phyloP scores from a whole-genome alignment of 2,113 vertebrate species.

The Anser cygnoides region DNA sequence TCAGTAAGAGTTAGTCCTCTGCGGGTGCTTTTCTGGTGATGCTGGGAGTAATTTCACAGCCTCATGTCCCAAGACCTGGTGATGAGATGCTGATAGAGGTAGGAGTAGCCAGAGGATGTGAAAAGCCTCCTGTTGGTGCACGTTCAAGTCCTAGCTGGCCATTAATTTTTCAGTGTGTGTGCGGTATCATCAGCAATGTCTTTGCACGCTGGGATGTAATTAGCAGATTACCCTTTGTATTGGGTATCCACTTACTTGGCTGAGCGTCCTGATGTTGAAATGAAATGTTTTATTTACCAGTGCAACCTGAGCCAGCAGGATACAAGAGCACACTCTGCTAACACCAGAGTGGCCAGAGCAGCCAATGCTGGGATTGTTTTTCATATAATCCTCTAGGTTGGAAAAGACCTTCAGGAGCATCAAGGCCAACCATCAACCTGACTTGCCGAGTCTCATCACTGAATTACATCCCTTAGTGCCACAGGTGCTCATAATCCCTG shows the following conservation, averaged over 20 bases:
- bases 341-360: not conserved
- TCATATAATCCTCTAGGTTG: not conserved
- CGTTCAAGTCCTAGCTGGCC: not conserved
- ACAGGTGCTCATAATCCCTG: not conserved
- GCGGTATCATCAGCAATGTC: not conserved
- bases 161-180: not conserved
- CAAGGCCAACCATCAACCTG: not conserved
- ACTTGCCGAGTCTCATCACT: not conserved
- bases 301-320: not conserved
- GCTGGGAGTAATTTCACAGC: not conserved
- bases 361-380: not conserved
- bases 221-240: not conserved
- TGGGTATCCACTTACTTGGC: not conserved
- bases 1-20: not conserved
- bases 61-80: accelerated
- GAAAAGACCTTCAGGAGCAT: not conserved
- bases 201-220: not conserved
- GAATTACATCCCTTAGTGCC: not conserved
- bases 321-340: not conserved
- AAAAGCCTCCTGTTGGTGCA: not conserved
- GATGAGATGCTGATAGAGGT: not conserved
- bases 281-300: not conserved
- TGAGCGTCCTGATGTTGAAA: not conserved
- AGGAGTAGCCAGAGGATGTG: not conserved
- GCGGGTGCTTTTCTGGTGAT: not conserved